phyloP scores from a whole-genome alignment of 2,888 invertebrate species.

The Heliconius ethilla region DNA sequence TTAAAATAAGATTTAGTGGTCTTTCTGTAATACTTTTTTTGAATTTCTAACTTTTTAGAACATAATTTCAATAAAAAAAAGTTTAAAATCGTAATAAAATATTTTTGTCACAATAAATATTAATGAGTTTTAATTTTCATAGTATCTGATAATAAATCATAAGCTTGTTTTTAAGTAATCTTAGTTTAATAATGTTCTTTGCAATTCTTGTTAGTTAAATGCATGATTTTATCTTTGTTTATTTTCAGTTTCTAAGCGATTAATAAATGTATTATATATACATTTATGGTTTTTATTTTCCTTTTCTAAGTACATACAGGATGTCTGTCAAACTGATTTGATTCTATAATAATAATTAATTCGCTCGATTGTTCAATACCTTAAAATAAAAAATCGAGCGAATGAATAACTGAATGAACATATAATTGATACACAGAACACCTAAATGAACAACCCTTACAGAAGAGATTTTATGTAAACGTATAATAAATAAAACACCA shows the following conservation, averaged over 20 bases:
- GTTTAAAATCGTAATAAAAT: neutral
- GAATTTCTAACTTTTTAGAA: neutral
- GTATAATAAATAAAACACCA: constrained; percentile 51
- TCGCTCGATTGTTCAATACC: too few relatives aligned
- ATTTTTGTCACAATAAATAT: neutral
- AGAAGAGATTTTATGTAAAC: neutral
- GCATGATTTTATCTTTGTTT: neutral
- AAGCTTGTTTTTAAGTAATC: neutral
- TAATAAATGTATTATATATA: constrained; percentile 21
- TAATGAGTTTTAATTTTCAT: neutral
- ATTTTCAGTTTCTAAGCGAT: constrained; percentile 1
- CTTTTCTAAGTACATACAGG: too few relatives aligned
- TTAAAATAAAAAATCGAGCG: too few relatives aligned
- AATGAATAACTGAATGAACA: too few relatives aligned
- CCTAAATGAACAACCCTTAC: neutral
- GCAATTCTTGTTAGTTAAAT: neutral
- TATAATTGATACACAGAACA: too few relatives aligned
- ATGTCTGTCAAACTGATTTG: too few relatives aligned
- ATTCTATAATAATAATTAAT: too few relatives aligned
- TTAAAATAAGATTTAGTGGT: neutral
- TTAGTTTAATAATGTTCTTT: neutral
- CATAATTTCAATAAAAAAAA: neutral
- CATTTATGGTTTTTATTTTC: neutral
- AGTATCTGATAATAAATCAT: neutral
- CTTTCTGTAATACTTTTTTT: neutral